These are phyloP conservation scores for Sesamia inferens DNA, from an alignment of 2,888 invertebrate species.

Conservation along the genomic window DNA sequence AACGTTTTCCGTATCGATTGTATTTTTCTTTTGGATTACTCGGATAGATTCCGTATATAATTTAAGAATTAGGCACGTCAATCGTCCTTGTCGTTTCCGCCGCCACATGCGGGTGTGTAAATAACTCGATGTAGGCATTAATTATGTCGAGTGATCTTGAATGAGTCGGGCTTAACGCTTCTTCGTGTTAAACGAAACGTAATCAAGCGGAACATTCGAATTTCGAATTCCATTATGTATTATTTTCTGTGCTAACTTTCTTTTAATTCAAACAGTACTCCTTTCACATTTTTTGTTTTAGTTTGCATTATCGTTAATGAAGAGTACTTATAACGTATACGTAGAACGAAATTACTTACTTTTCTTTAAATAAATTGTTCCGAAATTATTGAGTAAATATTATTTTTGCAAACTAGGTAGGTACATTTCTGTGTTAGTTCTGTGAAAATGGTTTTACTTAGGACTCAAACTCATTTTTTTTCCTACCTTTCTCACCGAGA, in stretches of 20 bases:
- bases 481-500: not conserved
- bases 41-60: conserved; percentile 68
- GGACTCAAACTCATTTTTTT: conserved; percentile 50
- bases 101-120: conserved; percentile 87
- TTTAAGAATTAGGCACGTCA: conserved; percentile 75
- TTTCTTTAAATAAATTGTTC: not conserved
- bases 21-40: conserved; percentile 46
- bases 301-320: not conserved
- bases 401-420: conserved; percentile 8
- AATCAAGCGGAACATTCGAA: conserved; percentile 77
- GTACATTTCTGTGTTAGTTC: conserved; percentile 12
- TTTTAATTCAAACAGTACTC: conserved; percentile 1
- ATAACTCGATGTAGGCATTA: conserved; percentile 87
- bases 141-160: conserved; percentile 87
- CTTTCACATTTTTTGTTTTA: not conserved
- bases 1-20: conserved; percentile 30
- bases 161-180: conserved; percentile 70
- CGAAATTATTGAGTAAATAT: not conserved
- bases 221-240: conserved; percentile 66
- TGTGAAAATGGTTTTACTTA: conserved; percentile 36
- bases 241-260: conserved; percentile 52
- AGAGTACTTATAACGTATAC: not conserved
- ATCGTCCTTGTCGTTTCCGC: conserved; percentile 76
- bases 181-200: conserved; percentile 76
- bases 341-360: not conserved